Evolutionary conservation across 2,888 invertebrate genomes (phyloP).

Genomic region (Temnothorax unifasciatus): DNA sequence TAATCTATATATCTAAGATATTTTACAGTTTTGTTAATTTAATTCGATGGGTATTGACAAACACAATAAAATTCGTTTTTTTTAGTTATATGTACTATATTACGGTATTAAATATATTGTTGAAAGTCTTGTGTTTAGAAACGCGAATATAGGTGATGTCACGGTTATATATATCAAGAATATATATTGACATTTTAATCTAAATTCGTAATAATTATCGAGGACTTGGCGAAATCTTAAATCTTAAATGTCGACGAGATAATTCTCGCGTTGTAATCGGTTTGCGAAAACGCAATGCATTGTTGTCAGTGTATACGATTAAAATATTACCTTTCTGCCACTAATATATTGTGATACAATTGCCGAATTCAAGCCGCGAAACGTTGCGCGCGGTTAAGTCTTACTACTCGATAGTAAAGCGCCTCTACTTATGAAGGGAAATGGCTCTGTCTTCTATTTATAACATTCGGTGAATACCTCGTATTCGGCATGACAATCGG

Average conservation of each 20-base stretch:
- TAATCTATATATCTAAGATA: not conserved
- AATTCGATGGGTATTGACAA: not conserved
- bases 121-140: not conserved
- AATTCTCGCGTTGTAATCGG: not conserved
- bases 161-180: not conserved
- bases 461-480: not conserved
- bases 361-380: not conserved
- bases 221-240: not conserved
- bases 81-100: not conserved
- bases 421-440: not conserved
- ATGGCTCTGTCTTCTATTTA: not conserved
- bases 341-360: not conserved
- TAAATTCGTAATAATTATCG: conserved; percentile 11
- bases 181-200: conserved; percentile 14
- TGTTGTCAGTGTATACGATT: not conserved
- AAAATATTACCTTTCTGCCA: conserved; percentile 18
- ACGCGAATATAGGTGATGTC: not conserved
- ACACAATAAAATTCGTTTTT: not conserved
- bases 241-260: not conserved
- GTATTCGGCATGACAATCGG: not conserved
- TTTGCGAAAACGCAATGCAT: no score
- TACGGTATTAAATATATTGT: not conserved
- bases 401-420: not conserved
- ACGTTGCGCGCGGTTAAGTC: not conserved
- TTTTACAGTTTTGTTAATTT: not conserved